Percentiles rank a stretch among this genome's conserved stretches.
phyloP scores from a whole-genome alignment of 2,113 vertebrate genomes.

The Anguilla japonica region DNA sequence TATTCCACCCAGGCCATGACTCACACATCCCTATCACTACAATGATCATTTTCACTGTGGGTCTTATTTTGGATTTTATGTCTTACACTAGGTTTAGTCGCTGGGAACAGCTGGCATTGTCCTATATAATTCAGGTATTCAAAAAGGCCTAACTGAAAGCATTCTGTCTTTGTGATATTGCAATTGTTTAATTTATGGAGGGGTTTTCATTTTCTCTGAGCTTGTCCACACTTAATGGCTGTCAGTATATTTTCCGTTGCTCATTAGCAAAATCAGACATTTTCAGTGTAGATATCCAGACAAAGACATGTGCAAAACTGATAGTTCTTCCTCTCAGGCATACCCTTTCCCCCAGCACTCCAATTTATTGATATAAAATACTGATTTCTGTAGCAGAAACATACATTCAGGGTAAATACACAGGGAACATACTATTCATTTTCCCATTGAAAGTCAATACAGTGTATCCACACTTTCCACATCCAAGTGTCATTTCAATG shows the following conservation, averaged over 20 bases:
- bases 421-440: background rate
- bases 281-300: background rate
- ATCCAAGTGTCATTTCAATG: background rate
- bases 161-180: background rate
- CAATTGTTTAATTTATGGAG: background rate
- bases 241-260: no score
- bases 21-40: slow-evolving; percentile 1
- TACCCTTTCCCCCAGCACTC: background rate
- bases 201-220: background rate
- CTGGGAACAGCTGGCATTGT: background rate
- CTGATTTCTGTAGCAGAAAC: background rate
- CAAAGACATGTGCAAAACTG: background rate
- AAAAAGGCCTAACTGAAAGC: background rate
- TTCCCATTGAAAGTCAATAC: background rate
- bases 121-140: background rate
- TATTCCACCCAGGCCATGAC: background rate
- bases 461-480: background rate
- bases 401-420: background rate
- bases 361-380: background rate
- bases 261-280: background rate
- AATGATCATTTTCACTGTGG: background rate
- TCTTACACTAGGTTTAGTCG: background rate
- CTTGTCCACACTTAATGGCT: background rate
- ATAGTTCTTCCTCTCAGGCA: background rate
- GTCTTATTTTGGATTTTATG: background rate